Evolutionary conservation across 2,113 vertebrate genomes (phyloP).

Genomic region (Onychostoma macrolepis): DNA sequence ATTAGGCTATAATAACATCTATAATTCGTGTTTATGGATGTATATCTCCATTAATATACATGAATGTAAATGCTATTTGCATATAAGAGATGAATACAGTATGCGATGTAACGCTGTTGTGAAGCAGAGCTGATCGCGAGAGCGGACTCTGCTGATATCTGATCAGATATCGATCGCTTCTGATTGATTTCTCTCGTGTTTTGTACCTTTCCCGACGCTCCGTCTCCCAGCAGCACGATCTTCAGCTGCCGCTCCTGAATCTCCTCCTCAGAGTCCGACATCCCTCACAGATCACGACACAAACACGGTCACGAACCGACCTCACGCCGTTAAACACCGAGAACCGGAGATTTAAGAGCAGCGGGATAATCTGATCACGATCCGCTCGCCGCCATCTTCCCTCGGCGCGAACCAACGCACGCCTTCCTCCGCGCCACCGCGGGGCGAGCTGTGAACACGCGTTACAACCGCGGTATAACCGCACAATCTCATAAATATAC

Average conservation of each 20-base stretch:
- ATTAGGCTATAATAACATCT: no score
- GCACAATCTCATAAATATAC: background rate
- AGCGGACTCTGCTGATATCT: background rate
- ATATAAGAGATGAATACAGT: no score
- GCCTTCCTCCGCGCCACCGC: background rate
- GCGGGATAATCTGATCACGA: conserved; percentile 48
- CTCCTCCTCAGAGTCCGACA: conserved; percentile 98
- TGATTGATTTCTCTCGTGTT: background rate
- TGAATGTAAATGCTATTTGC: no score
- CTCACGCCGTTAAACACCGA: background rate
- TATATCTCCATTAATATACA: no score
- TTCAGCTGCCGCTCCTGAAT: conserved; percentile 93
- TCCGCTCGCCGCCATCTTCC: conserved; percentile 82
- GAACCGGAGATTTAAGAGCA: background rate
- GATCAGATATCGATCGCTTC: background rate
- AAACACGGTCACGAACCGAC: background rate
- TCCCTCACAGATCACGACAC: conserved; percentile 60
- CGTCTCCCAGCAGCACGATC: conserved; percentile 93
- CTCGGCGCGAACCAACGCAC: conserved; percentile 21
- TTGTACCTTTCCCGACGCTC: conserved; percentile 96
- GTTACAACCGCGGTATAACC: background rate
- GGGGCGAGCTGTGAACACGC: background rate
- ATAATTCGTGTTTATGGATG: no score
- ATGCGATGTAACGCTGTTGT: no score
- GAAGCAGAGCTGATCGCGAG: no score